Evolutionary conservation across 2,888 invertebrate genomes (phyloP).

Genomic region (Drosophila monieri): DNA sequence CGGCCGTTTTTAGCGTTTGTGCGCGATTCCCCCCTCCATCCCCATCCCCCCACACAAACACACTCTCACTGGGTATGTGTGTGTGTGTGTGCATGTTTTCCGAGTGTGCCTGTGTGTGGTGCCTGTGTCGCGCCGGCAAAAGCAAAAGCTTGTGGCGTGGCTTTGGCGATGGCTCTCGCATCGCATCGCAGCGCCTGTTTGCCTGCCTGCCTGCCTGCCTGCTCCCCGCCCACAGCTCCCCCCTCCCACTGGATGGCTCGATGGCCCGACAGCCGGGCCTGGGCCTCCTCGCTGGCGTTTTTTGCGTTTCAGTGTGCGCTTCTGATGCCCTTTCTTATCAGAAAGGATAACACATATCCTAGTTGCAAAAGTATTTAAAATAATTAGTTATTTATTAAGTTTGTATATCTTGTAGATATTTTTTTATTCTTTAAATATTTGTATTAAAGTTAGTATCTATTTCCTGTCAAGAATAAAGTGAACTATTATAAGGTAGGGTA

Average conservation of each 20-base stretch:
- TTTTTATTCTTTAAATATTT: no score
- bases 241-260: not conserved
- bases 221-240: conserved; percentile 7
- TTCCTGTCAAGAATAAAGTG: not conserved
- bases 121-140: conserved; percentile 66
- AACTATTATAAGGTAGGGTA: conserved; percentile 2
- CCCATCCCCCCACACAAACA: conserved; percentile 43
- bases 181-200: conserved; percentile 42
- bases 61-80: conserved; percentile 24
- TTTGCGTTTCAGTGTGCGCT: conserved; percentile 67
- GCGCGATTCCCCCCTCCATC: conserved; percentile 59
- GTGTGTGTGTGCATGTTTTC: conserved; percentile 6
- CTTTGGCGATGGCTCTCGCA: conserved; percentile 56
- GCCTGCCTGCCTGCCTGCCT: conserved; percentile 41
- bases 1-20: conserved; percentile 76
- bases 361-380: no score
- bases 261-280: conserved; percentile 16
- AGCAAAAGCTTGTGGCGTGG: conserved; percentile 77
- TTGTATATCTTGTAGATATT: no score
- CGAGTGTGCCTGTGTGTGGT: conserved; percentile 23
- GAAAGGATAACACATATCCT: not conserved
- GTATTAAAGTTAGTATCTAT: no score
- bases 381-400: no score
- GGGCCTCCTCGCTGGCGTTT: conserved; percentile 63
- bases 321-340: conserved; percentile 22